These are phyloP conservation scores for Iguana delicatissima DNA, from an alignment of 2,797 vertebrate species.

Conservation along the genomic window DNA sequence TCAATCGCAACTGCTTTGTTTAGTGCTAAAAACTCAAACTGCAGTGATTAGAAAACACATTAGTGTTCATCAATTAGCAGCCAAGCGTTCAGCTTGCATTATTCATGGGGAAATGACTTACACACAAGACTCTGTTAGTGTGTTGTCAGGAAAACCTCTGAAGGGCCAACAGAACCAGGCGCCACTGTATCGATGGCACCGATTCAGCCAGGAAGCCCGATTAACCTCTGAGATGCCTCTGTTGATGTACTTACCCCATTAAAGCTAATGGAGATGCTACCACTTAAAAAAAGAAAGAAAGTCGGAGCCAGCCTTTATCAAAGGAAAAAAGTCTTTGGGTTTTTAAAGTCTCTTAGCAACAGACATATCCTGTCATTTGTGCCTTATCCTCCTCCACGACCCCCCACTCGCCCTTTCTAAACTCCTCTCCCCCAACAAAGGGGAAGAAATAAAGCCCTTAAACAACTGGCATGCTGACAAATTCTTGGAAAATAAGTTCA, in stretches of 20 bases:
- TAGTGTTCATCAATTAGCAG: conserved; percentile 99
- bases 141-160: conserved; percentile 88
- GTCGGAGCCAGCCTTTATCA: conserved; percentile 73
- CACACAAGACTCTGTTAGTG: conserved; percentile 87
- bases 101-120: conserved; percentile 93
- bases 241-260: conserved; percentile 81
- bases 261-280: conserved; percentile 82
- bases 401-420: conserved; percentile 54
- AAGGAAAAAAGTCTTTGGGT: conserved; percentile 68
- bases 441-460: conserved; percentile 58
- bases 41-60: conserved; percentile 99
- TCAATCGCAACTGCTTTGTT: conserved; percentile 97
- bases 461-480: conserved; percentile 50
- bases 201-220: conserved; percentile 93
- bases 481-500: conserved; percentile 38
- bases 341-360: conserved; percentile 72
- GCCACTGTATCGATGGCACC: conserved; percentile 94
- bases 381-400: conserved; percentile 55
- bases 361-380: conserved; percentile 70
- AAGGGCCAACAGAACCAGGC: conserved; percentile 93
- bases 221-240: conserved; percentile 93
- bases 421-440: conserved; percentile 57
- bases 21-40: conserved; percentile 98
- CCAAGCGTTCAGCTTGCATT: conserved; percentile 96
- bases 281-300: conserved; percentile 59